Evolutionary conservation across 2,797 vertebrate genomes (phyloP), one percentile per base, ranked within the genome.

Genomic region (Champsocephalus esox): DNA sequence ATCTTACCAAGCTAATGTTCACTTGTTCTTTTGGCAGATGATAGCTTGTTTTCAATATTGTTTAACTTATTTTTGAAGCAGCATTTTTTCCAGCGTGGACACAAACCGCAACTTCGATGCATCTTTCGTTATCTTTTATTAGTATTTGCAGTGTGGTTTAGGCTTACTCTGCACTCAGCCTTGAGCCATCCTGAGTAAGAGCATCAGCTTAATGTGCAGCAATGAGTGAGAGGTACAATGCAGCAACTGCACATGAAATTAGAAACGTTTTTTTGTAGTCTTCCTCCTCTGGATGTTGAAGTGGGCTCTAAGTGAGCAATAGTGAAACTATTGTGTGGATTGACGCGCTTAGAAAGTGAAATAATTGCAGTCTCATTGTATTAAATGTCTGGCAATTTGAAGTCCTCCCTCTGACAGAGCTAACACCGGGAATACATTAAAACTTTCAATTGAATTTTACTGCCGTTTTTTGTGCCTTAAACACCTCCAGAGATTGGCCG

Each of bases 161-260:
- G 56, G 63, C 46, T 65, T 49, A 61, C 9, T 28, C 32, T 28
- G 24, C 24, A 28, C 24, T 28, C 24, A 28, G 24, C 24, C 24
- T 28, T 3, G 3, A 3, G 24, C 24, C 24, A 28, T 28, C 24
- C 8, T 55, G 55, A 77, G 59, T 73, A 78, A 77, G 51, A 79
- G 64, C 43, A 68, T 73, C 62, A 76, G 55, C 75, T 55, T 77
- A 64, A 72, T 28, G 28, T 28, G 28, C 28, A 28, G 28, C 60
- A 68, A 76, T 43, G 21, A 77, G 19, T 14, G 38, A 12, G 13
- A 77, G 58, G 56, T 45, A 7, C 48, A 17, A 59, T 61, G 46
- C 44, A 45, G 73, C 66, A 44, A 17, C 55, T n/a, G 43, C 57
- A 44, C 9, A 57, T 11, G 45, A 66, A 55, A 62, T 52, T 52